Evolutionary conservation across 2,113 vertebrate genomes (phyloP), one percentile per base, ranked within the genome.

Genomic region (Mellivora capensis): DNA sequence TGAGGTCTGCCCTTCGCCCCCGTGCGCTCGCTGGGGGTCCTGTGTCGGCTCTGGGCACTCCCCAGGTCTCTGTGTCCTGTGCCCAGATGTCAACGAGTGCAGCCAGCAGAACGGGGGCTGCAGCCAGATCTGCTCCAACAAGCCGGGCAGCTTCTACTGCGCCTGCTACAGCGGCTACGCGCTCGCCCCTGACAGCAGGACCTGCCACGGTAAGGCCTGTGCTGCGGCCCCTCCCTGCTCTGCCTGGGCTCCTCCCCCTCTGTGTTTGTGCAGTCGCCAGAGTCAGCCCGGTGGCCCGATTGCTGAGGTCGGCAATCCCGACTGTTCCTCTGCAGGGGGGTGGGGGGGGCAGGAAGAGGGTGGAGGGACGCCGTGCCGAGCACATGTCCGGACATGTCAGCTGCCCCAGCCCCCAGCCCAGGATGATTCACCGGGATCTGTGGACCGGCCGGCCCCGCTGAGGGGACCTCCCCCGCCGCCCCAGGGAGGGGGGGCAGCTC

Each of bases 81-180:
- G 88, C 97, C 93, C 97, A 99, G 99, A 99, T 98, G 98, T 99
- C 42, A 98, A 99, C 44, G 99, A 99, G 98, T 99, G 99, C 98
- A 90, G 67, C 87, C 98, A 57, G 0, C 96, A 93, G 89, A 99
- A 99, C 0, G 99, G 99, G 0, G 99, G 99, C 77, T 99, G 99
- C 97, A 99, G 98, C 96, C 99, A 99, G 4, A 96, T 98, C 44
- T 99, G 99, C 98, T 98, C 98, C 95, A 99, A 99, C 99, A 99
- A 98, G 12, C 97, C 98, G 1, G 99, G 99, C 77, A 99, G 99
- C 98, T 99, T 99, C 98, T 98, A 90, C 59, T 99, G 99, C 80
- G 98, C 99, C 3, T 99, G 99, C 98, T 97, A 98, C 90, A 98
- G 98, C 6, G 99, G 99, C 71, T 99, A 99, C 54, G 15, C 23